phyloP scores from a whole-genome alignment of 2,113 vertebrate genomes.

The Eupsittula cactorum region DNA sequence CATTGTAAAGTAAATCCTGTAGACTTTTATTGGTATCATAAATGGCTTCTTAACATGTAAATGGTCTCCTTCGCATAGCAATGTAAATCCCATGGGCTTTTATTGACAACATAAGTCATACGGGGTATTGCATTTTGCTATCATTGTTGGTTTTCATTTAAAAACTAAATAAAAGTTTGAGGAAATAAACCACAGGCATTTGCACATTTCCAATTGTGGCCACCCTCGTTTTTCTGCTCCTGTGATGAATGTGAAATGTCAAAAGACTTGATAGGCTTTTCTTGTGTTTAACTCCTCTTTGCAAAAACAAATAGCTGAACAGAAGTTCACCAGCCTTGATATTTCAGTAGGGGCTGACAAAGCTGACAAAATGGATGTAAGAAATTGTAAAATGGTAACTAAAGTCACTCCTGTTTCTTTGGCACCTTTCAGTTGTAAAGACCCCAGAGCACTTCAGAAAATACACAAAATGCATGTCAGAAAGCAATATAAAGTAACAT shows the following conservation, averaged over 20 bases:
- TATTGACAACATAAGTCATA: conserved; percentile 63
- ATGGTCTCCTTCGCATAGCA: conserved; percentile 16
- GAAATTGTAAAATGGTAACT: not conserved
- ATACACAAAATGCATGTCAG: not conserved
- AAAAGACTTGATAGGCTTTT: not conserved
- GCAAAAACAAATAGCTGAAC: not conserved
- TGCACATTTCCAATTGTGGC: not conserved
- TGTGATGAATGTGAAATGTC: not conserved
- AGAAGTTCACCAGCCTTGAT: not conserved
- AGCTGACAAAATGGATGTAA: not conserved
- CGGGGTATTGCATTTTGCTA: not conserved
- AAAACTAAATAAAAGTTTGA: conserved; percentile 58
- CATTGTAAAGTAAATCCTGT: conserved; percentile 70
- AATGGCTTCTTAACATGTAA: conserved; percentile 75
- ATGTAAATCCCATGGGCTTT: conserved; percentile 52
- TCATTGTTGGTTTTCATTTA: conserved; percentile 53
- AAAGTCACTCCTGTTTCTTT: not conserved
- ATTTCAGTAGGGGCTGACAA: not conserved
- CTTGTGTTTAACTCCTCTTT: not conserved
- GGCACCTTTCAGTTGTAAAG: not conserved
- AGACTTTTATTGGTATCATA: conserved; percentile 71
- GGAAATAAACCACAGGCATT: not conserved
- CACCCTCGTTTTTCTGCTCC: not conserved
- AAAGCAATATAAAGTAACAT: not conserved
- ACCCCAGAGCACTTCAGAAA: not conserved